A percentile compares a stretch with the other conserved stretches of the same genome.
phyloP scores from a whole-genome alignment of 2,797 vertebrate genomes.

The Alca torda region DNA sequence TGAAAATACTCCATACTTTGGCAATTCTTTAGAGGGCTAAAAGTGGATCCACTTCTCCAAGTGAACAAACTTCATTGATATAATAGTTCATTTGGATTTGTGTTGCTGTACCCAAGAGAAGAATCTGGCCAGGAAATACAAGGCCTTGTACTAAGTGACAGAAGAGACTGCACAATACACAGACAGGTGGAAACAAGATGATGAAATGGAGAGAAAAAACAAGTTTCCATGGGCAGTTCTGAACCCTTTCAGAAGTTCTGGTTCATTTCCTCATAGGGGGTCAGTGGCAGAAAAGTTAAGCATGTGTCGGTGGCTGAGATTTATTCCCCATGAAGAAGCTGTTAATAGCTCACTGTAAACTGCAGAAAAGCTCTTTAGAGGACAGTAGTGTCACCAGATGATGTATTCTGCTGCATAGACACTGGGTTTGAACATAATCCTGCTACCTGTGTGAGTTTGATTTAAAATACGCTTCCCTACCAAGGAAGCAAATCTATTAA shows the following conservation, averaged over 20 bases:
- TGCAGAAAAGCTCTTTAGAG: neutral
- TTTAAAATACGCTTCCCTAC: neutral
- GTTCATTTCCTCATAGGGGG: neutral
- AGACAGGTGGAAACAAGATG: neutral
- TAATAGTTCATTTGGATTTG: neutral
- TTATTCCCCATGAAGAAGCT: neutral
- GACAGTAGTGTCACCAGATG: neutral
- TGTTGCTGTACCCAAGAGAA: neutral
- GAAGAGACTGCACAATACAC: neutral
- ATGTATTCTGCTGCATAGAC: neutral
- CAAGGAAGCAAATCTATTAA: neutral
- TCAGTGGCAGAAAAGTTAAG: neutral
- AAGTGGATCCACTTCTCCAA: neutral
- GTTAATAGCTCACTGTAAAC: neutral
- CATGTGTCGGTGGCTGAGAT: neutral
- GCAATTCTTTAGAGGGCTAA: neutral
- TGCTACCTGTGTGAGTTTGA: neutral
- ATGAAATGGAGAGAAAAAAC: neutral
- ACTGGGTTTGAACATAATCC: neutral
- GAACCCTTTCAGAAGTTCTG: neutral
- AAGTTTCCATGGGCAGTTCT: neutral
- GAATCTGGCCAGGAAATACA: neutral
- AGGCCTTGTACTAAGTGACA: neutral
- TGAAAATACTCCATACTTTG: neutral
- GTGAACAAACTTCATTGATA: neutral